These are phyloP conservation scores for Saccostrea echinata DNA, from an alignment of 1,140 invertebrate species.

Conservation along the genomic window DNA sequence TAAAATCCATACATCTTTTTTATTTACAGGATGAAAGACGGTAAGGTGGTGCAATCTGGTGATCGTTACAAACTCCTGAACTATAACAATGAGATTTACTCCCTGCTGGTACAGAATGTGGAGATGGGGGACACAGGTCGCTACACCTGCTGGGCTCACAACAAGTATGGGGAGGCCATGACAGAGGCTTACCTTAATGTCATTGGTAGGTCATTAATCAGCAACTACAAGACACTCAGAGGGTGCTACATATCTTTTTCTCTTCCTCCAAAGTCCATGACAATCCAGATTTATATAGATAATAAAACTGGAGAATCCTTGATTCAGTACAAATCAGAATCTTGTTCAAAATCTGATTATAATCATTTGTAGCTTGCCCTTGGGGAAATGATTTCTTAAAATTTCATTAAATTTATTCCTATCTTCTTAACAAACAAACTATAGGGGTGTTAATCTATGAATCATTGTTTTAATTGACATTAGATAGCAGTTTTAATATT, in stretches of 20 bases:
- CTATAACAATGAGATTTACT: slow-evolving; percentile 94
- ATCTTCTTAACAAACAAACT: no score
- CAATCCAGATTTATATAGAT: no score
- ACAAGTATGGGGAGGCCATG: slow-evolving; percentile 81
- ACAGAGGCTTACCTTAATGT: slow-evolving; percentile 78
- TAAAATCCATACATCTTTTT: not conserved
- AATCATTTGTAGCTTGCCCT: no score
- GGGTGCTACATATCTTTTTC: no score
- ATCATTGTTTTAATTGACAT: no score
- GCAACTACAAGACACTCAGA: no score
- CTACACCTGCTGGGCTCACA: slow-evolving; percentile 83
- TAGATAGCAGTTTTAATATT: not conserved
- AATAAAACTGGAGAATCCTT: no score
- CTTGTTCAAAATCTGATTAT: no score
- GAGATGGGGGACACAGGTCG: slow-evolving; percentile 83
- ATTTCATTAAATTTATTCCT: not conserved
- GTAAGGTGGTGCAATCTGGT: slow-evolving; percentile 89
- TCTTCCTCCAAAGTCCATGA: no score
- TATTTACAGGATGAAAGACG: slow-evolving; percentile 87
- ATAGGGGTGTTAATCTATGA: no score
- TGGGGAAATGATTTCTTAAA: not conserved
- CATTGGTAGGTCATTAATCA: slow-evolving; percentile 67
- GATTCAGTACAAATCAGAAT: no score
- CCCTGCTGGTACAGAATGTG: slow-evolving; percentile 87
- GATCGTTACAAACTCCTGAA: slow-evolving; percentile 92